Conservation (phyloP, 2,113 vertebrate species). For the Symphodus melops region DNA sequence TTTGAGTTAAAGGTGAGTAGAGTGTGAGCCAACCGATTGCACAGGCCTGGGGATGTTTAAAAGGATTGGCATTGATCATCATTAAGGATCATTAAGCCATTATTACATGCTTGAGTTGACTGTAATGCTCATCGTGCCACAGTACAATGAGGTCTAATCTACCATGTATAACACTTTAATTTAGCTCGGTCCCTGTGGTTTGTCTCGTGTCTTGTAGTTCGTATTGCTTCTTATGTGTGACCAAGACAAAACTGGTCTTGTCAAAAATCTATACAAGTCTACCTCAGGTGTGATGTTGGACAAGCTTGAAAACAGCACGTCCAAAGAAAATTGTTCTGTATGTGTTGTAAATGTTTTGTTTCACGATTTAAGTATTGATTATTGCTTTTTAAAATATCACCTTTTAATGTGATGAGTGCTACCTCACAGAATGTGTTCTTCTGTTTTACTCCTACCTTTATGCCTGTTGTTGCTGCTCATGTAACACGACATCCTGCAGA, state of each 20-base stretch:
- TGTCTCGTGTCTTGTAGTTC: conserved; percentile 40
- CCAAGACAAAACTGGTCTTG: conserved; percentile 64
- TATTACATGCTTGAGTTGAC: conserved; percentile 29
- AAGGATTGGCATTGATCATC: conserved; percentile 32
- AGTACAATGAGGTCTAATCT: conserved; percentile 20
- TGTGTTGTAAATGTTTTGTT: conserved; percentile 38
- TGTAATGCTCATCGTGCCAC: conserved; percentile 1
- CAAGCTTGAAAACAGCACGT: conserved; percentile 25
- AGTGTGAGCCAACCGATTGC: background rate
- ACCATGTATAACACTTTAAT: background rate
- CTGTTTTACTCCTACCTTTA: conserved; percentile 16
- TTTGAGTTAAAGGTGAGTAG: conserved; percentile 24
- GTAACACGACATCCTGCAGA: background rate
- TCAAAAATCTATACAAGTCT: conserved; percentile 83
- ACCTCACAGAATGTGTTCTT: conserved; percentile 36
- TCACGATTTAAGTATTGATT: conserved; percentile 2
- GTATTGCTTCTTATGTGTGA: conserved; percentile 43
- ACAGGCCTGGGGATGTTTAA: conserved; percentile 4
- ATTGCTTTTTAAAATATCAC: conserved; percentile 29
- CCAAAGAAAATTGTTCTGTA: conserved; percentile 40
- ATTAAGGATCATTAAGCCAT: conserved; percentile 19
- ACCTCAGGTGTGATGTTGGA: conserved; percentile 77
- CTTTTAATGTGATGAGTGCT: conserved; percentile 32
- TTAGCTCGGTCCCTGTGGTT: conserved; percentile 9
- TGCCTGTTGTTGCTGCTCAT: conserved; percentile 25